These are phyloP conservation scores for Temnothorax nylanderi DNA, from an alignment of 1,140 invertebrate genomes.

Conservation along the genomic window DNA sequence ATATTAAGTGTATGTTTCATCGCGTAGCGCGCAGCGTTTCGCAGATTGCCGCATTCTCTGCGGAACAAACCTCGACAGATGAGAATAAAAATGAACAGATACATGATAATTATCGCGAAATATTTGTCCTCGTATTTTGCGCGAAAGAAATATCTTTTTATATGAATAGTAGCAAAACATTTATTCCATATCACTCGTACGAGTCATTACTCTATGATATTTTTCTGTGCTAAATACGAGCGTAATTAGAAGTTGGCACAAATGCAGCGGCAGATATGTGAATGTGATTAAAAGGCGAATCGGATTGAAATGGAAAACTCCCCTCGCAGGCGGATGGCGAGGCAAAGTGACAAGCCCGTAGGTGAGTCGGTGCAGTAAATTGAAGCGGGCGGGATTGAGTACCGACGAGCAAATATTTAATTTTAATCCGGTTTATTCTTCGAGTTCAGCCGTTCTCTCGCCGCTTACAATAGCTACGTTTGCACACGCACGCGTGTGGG, in stretches of 20 bases:
- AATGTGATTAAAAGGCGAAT: constrained; percentile 37
- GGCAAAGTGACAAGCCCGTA: constrained; percentile 22
- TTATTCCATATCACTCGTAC: background rate
- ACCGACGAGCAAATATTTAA: constrained; percentile 54
- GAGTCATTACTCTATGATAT: background rate
- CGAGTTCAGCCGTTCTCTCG: background rate
- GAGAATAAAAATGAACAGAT: background rate
- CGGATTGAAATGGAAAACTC: constrained; percentile 40
- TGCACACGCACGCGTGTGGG: background rate
- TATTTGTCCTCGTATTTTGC: background rate
- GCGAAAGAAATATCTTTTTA: background rate
- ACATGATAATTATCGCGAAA: background rate
- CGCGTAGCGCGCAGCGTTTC: too few relatives aligned
- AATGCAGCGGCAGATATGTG: background rate
- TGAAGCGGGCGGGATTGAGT: constrained; percentile 34
- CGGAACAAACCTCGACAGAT: background rate
- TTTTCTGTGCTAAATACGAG: constrained; percentile 21
- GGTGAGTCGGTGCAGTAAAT: constrained; percentile 9
- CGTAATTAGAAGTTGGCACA: constrained; percentile 4
- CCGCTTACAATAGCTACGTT: constrained; percentile 31
- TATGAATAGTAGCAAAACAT: background rate
- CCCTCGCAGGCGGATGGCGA: background rate
- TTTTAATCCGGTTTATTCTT: constrained; percentile 49
- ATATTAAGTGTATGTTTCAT: background rate
- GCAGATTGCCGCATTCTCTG: background rate